Conservation (phyloP, 2,797 vertebrate species). For the Tauraco hartlaubi region DNA sequence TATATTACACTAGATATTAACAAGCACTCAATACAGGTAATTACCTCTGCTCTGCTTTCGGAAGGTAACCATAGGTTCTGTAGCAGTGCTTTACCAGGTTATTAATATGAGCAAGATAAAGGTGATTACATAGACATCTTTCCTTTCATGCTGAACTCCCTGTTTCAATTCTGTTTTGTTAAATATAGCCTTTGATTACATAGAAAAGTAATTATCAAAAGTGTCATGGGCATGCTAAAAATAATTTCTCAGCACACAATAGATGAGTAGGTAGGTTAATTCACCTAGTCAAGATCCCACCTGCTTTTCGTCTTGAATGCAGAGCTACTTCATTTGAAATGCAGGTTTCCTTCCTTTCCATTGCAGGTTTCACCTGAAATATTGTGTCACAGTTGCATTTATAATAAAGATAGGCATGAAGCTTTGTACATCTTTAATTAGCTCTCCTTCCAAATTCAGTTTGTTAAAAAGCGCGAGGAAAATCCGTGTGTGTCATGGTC, state of each 20-base stretch:
- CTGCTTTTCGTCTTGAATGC: background rate
- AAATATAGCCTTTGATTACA: conserved; percentile 14
- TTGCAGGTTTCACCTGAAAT: background rate
- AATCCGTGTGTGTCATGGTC: background rate
- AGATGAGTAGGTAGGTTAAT: conserved; percentile 1
- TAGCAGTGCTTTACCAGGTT: background rate
- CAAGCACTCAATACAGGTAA: background rate
- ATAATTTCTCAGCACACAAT: background rate
- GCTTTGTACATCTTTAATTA: background rate
- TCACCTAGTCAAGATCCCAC: background rate
- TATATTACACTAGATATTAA: background rate
- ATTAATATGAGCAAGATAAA: background rate
- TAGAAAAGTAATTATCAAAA: conserved; percentile 16
- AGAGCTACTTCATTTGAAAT: background rate
- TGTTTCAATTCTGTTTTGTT: background rate
- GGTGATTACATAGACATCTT: background rate
- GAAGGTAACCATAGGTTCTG: background rate
- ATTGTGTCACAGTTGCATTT: background rate
- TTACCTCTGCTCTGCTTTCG: background rate
- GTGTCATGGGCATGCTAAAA: conserved; percentile 12
- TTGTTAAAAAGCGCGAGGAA: background rate
- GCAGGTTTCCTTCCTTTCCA: background rate
- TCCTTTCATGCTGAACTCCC: background rate
- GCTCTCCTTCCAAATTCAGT: background rate
- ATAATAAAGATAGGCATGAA: background rate